These are phyloP conservation scores for Lethrus apterus DNA, from an alignment of 1,140 invertebrate species.

Conservation along the genomic window DNA sequence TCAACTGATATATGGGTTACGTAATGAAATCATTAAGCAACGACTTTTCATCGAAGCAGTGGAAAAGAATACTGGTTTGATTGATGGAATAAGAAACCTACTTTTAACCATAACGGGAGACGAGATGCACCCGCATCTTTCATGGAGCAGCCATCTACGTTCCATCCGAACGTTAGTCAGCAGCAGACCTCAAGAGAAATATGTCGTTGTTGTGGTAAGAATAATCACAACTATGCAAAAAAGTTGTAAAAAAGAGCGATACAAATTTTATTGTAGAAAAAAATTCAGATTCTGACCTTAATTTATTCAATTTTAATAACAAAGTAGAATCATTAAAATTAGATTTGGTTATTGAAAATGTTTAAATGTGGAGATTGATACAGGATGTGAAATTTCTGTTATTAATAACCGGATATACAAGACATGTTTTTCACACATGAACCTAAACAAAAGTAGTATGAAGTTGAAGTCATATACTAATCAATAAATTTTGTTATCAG, in stretches of 20 bases:
- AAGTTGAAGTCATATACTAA: constrained; percentile 3
- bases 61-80: constrained; percentile 1
- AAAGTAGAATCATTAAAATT: no score
- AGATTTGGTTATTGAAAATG: no score
- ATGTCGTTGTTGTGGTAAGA: constrained; percentile 5
- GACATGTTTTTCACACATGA: neutral
- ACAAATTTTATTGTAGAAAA: no score
- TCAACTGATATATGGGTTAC: constrained; percentile 23
- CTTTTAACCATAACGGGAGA: no score
- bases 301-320: no score
- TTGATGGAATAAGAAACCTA: neutral
- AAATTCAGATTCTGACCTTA: neutral
- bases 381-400: neutral
- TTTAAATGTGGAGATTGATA: no score
- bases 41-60: constrained; percentile 17
- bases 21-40: constrained; percentile 24
- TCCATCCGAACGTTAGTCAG: no score
- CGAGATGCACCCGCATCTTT: no score
- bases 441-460: neutral
- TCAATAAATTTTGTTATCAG: neutral
- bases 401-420: constrained; percentile 1
- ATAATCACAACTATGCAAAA: constrained; percentile 3
- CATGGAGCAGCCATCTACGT: no score
- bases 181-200: no score
- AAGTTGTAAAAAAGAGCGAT: neutral